Evolutionary conservation across 2,888 invertebrate genomes (phyloP), one percentile per base, ranked within the genome.

Genomic region (Leucozona laternaria): DNA sequence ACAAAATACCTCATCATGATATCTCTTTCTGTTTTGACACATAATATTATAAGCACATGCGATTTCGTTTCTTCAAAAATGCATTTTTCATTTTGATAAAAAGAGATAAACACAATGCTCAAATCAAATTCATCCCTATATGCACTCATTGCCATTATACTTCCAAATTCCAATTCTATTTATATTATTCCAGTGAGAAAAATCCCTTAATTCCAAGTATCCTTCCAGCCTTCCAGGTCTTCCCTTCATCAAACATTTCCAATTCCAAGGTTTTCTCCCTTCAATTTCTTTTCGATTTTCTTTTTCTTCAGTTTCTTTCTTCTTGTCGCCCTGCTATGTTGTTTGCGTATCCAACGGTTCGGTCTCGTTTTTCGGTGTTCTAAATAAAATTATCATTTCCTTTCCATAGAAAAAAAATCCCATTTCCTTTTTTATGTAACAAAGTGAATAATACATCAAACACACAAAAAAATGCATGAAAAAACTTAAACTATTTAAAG

Each of bases 391-490:
- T 70, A 53, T 57, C 66, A 48, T 68, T 66, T 57, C 55, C 40
- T 45, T 58, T 40, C 60, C 48, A 40, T 31, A 55, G 50, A 70
- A 60, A 60, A 66, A 57, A 48, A 57, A 15, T 80, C 75, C 68
- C 75, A 75, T 81, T 73, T 81, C 71, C 71, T 72, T 81, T 82
- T 80, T 85, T 81, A 81, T 77, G 68, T 85, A 84, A 79, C 64
- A 83, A 73, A 83, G 55, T 72, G 31, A 34, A 31, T 55, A 37
- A 37, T 11, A 60, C 40, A 7, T 20, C 28, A 15, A 13, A 40
- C 40, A 34, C 28, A 15, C 7, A 22, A 40, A 58, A 31, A 64
- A 66, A 66, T 66, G 13, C 50, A 20, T 20, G 22, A 20, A 43
- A 48, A 76, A 64, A 53, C 25, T n/a, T 31, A 57, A 62, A 62